Conservation (phyloP, 2,888 invertebrate species). For the Tenthredo scrophulariae region DNA sequence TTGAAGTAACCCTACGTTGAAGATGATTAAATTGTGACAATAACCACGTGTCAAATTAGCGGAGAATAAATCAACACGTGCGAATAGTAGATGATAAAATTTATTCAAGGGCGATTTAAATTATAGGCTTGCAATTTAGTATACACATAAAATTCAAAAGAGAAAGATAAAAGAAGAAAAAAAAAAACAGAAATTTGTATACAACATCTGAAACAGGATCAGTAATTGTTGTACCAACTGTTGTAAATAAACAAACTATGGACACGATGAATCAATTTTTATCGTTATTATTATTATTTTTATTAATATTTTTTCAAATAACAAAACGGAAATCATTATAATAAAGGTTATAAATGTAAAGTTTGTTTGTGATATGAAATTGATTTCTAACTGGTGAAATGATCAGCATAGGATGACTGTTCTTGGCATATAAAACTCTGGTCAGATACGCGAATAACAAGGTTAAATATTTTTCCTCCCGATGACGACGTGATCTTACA, state of each 20-base stretch:
- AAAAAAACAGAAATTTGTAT: neutral
- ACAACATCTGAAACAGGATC: neutral
- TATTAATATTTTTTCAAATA: neutral
- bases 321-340: neutral
- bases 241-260: conserved; percentile 34
- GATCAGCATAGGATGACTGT: conserved; percentile 6
- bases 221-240: conserved; percentile 5
- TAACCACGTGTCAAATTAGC: conserved; percentile 38
- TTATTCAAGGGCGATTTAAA: neutral
- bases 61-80: conserved; percentile 20
- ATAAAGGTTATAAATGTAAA: neutral
- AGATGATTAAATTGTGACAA: conserved; percentile 1
- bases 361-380: neutral
- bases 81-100: neutral
- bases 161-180: neutral
- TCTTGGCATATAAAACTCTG: neutral
- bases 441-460: conserved; percentile 39
- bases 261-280: neutral
- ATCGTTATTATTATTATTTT: neutral
- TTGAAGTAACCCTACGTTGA: neutral
- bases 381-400: neutral
- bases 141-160: neutral
- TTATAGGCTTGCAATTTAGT: neutral
- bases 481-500: conserved; percentile 51
- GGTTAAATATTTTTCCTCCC: conserved; percentile 22